Percentiles rank a stretch among this genome's conserved stretches.
Conservation (phyloP, 2,113 vertebrate genomes). For the Campylorhamphus procurvoides region DNA sequence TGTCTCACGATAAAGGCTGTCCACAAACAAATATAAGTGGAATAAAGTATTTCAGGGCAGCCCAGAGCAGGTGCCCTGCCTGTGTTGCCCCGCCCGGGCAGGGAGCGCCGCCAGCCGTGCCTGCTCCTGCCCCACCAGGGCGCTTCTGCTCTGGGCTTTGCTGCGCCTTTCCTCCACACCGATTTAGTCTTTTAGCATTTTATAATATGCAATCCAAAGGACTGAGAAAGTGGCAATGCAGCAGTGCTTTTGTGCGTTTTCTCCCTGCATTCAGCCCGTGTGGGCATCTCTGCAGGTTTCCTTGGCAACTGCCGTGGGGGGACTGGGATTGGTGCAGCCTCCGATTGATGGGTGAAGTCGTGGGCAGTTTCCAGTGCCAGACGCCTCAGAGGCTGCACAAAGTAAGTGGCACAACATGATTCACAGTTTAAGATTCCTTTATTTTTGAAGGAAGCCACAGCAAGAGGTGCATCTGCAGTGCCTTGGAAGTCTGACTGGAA, state of each 20-base stretch:
- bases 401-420: slow-evolving; percentile 32
- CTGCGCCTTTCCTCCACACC: neutral
- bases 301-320: slow-evolving; percentile 68
- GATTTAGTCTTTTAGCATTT: neutral
- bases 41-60: neutral
- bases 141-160: too few species aligned
- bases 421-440: neutral
- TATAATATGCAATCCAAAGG: neutral
- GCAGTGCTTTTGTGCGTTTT: slow-evolving; percentile 12
- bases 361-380: slow-evolving; percentile 55
- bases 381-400: slow-evolving; percentile 30
- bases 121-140: too few species aligned
- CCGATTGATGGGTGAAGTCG: slow-evolving; percentile 49
- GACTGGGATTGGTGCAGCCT: slow-evolving; percentile 62
- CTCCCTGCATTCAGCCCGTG: neutral
- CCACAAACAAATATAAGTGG: neutral
- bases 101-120: too few species aligned
- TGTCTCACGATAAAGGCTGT: neutral
- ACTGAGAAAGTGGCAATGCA: slow-evolving; percentile 1
- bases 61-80: neutral
- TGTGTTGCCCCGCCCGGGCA: neutral
- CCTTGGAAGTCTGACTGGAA: neutral
- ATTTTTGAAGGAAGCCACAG: slow-evolving; percentile 34
- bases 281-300: slow-evolving; percentile 65
- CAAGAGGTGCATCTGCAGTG: neutral